A percentile compares a stretch with the other conserved stretches of the same genome.
These are phyloP conservation scores for Rotaria socialis DNA, from an alignment of 2,888 invertebrate species.

Conservation along the genomic window DNA sequence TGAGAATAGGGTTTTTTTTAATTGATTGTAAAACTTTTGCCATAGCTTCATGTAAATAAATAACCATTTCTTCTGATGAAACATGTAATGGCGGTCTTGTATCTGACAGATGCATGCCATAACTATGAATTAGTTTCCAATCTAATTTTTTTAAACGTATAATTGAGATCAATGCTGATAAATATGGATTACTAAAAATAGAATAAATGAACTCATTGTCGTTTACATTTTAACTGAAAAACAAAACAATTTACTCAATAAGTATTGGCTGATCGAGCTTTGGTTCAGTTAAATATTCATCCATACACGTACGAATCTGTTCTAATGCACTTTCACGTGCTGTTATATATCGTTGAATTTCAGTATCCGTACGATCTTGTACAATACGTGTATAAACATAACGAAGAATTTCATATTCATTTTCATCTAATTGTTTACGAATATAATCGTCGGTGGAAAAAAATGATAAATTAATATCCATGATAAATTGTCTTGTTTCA, in stretches of 20 bases:
- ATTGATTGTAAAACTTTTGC: slow-evolving; percentile 13
- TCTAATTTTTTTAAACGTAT: slow-evolving; percentile 20
- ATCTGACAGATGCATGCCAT: slow-evolving; percentile 10
- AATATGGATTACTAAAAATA: slow-evolving; percentile 2
- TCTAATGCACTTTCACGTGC: slow-evolving; percentile 18
- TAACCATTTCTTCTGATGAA: slow-evolving; percentile 28
- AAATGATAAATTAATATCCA: slow-evolving; percentile 24
- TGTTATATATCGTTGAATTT: slow-evolving; percentile 15
- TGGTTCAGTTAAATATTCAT: slow-evolving; percentile 17
- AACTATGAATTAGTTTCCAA: not conserved
- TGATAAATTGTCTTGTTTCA: not conserved
- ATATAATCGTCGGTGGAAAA: not conserved
- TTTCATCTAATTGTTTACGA: slow-evolving; percentile 29
- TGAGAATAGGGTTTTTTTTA: not conserved
- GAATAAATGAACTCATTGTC: not conserved
- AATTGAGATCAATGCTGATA: not conserved
- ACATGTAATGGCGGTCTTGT: slow-evolving; percentile 27
- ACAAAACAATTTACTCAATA: not conserved
- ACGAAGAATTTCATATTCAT: slow-evolving; percentile 28
- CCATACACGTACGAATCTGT: not conserved
- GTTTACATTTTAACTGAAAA: too few species aligned
- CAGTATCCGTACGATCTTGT: not conserved
- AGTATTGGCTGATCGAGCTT: not conserved
- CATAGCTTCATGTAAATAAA: slow-evolving; percentile 11
- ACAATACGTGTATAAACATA: slow-evolving; percentile 28